phyloP scores from a whole-genome alignment of 2,113 vertebrate genomes.

The Donacobius atricapilla region DNA sequence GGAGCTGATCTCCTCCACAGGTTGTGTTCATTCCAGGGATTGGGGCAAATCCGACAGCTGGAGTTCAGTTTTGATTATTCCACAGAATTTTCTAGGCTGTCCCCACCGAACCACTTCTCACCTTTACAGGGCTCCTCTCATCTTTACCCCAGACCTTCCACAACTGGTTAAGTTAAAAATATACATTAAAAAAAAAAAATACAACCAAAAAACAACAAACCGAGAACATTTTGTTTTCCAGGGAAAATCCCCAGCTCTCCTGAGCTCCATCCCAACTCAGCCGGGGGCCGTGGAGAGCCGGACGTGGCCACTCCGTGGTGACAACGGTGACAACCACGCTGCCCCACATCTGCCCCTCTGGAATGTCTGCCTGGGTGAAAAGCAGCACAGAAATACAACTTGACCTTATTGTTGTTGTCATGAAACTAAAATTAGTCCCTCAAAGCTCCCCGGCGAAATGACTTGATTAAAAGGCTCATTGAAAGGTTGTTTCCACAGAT shows the following conservation, averaged over 20 bases:
- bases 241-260: neutral
- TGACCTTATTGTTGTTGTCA: constrained; percentile 55
- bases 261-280: neutral
- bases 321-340: neutral
- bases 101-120: neutral
- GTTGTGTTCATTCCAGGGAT: neutral
- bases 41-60: neutral
- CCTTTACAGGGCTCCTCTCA: neutral
- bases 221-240: neutral
- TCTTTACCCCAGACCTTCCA: neutral
- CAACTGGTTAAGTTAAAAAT: neutral
- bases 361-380: neutral
- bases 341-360: neutral
- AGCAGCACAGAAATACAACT: constrained; percentile 36
- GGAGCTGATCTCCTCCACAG: neutral
- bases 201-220: no score
- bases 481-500: constrained; percentile 57
- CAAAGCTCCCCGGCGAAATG: neutral
- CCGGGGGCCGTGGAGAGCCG: neutral
- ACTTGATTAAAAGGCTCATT: constrained; percentile 1
- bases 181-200: no score
- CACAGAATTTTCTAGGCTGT: neutral
- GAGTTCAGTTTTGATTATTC: neutral
- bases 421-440: constrained; percentile 57
- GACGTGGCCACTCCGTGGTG: neutral